Percentiles rank a stretch among this genome's conserved stretches.
Evolutionary conservation across 2,888 invertebrate genomes (phyloP).

Genomic region (Arctia plantaginis): DNA sequence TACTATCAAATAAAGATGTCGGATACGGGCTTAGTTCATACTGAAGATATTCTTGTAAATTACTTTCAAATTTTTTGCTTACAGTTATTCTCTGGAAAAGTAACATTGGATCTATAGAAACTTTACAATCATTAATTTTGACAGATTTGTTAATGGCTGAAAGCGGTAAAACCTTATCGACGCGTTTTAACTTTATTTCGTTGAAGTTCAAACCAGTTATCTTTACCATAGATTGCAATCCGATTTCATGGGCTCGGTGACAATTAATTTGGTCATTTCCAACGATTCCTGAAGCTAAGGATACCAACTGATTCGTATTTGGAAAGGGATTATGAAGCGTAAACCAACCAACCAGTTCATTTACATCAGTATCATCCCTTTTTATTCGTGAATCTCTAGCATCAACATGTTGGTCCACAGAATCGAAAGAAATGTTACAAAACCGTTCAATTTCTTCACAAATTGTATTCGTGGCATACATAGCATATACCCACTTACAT

Average conservation of each 20-base stretch:
- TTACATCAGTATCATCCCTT: slow-evolving; percentile 40
- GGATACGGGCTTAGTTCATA: slow-evolving; percentile 34
- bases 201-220: too few species aligned
- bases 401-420: slow-evolving; percentile 67
- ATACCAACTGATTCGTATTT: slow-evolving; percentile 11
- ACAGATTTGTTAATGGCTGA: slow-evolving; percentile 43
- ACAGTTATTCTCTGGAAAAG: background rate
- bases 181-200: background rate
- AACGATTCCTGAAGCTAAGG: slow-evolving; percentile 39
- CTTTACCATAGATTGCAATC: slow-evolving; percentile 33
- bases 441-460: slow-evolving; percentile 54
- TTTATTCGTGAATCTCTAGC: slow-evolving; percentile 59
- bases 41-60: too few species aligned
- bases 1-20: slow-evolving; percentile 45
- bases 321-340: slow-evolving; percentile 33
- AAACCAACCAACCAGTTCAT: slow-evolving; percentile 35
- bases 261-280: slow-evolving; percentile 40
- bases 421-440: slow-evolving; percentile 54
- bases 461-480: slow-evolving; percentile 49
- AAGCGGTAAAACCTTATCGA: slow-evolving; percentile 34
- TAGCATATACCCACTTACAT: slow-evolving; percentile 53
- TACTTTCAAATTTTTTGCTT: slow-evolving; percentile 39
- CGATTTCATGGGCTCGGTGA: slow-evolving; percentile 54
- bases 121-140: slow-evolving; percentile 37
- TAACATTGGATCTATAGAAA: slow-evolving; percentile 46